Evolutionary conservation across 2,113 vertebrate species (phyloP).

Genomic region (Corvus cornix): DNA sequence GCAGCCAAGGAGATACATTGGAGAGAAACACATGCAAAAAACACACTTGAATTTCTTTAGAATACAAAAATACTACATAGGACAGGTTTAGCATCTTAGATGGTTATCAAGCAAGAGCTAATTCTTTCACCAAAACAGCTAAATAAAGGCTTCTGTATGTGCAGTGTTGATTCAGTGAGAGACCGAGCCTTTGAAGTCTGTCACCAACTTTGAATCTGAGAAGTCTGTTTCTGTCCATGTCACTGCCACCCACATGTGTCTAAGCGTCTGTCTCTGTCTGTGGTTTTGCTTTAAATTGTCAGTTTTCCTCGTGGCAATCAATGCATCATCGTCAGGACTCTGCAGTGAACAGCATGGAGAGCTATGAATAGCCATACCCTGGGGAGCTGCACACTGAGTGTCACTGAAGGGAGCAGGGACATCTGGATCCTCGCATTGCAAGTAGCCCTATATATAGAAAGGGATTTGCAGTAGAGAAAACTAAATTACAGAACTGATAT

Average conservation of each 20-base stretch:
- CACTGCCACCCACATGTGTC: constrained; percentile 30
- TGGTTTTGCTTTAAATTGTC: constrained; percentile 58
- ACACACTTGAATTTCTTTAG: background rate
- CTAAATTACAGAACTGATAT: background rate
- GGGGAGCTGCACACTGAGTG: background rate
- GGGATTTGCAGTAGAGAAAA: background rate
- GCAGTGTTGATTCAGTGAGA: constrained; percentile 1
- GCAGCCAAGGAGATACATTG: background rate
- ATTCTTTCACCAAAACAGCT: constrained; percentile 32
- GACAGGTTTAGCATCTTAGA: background rate
- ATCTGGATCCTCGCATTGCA: background rate
- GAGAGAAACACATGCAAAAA: background rate
- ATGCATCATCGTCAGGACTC: background rate
- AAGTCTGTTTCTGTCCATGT: constrained; percentile 47
- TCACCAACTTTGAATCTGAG: constrained; percentile 20
- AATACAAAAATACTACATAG: background rate
- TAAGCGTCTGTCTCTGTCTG: constrained; percentile 13
- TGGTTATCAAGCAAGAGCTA: background rate
- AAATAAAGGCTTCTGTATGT: constrained; percentile 6
- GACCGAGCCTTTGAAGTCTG: constrained; percentile 42
- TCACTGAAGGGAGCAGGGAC: background rate
- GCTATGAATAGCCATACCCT: background rate
- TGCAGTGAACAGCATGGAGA: background rate
- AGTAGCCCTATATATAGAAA: background rate
- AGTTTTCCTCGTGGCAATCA: constrained; percentile 32